Percentiles rank a stretch among this genome's conserved stretches.
phyloP scores from a whole-genome alignment of 2,113 vertebrate species.

The Poecile atricapillus region DNA sequence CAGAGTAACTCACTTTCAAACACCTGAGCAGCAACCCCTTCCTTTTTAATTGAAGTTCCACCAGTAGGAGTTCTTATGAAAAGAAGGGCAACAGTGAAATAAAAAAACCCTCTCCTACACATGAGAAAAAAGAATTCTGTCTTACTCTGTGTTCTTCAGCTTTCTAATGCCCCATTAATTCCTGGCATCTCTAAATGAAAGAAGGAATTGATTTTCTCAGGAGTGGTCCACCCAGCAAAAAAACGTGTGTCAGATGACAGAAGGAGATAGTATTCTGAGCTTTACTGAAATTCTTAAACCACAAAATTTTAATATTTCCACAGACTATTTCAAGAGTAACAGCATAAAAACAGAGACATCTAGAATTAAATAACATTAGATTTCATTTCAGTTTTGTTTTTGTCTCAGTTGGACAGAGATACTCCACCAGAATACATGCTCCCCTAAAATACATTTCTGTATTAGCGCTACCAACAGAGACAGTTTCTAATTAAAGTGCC shows the following conservation, averaged over 20 bases:
- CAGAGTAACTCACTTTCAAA: background rate
- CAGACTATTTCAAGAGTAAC: conserved; percentile 54
- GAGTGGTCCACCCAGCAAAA: conserved; percentile 23
- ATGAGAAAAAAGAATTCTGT: background rate
- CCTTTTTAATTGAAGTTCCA: background rate
- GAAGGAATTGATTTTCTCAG: conserved; percentile 49
- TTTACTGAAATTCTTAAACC: conserved; percentile 6
- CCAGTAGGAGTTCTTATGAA: background rate
- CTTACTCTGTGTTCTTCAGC: background rate
- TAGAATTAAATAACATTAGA: conserved; percentile 42
- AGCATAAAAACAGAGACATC: conserved; percentile 45
- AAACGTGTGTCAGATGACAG: background rate
- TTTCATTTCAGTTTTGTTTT: conserved; percentile 39
- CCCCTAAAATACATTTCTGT: conserved; percentile 24
- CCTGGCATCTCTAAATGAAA: conserved; percentile 30
- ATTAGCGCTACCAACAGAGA: background rate
- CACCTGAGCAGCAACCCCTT: background rate
- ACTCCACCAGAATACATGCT: background rate
- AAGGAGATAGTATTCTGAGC: conserved; percentile 3
- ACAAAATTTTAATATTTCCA: conserved; percentile 56
- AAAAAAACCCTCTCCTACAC: background rate
- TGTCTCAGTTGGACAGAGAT: conserved; percentile 26
- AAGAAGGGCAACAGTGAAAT: background rate
- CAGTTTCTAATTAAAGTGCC: conserved; percentile 45
- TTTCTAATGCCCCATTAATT: conserved; percentile 14